Conservation (phyloP, 2,888 invertebrate genomes). For the Abscondita cerata region DNA sequence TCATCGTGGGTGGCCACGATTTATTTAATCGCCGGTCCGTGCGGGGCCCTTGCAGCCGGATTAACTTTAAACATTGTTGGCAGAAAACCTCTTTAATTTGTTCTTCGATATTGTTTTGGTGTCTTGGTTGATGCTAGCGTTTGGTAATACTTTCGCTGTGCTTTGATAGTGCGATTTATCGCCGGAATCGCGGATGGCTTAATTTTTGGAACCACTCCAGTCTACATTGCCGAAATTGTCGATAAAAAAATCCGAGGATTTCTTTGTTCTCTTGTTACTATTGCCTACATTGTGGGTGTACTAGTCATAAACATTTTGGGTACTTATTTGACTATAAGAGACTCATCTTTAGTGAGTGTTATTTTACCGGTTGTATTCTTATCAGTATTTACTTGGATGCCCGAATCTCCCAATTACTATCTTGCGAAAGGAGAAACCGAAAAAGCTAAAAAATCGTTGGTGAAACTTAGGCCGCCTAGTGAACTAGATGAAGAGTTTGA, state of each 20-base stretch:
- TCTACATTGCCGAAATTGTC: not conserved
- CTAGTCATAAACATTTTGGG: not conserved
- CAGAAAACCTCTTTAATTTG: conserved; percentile 61
- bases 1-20: conserved; percentile 71
- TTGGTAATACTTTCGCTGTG: conserved; percentile 65
- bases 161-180: not conserved
- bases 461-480: too few species aligned
- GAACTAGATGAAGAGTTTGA: not conserved
- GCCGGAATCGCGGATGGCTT: not conserved
- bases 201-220: conserved; percentile 2
- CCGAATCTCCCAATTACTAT: conserved; percentile 16
- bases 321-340: not conserved
- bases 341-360: not conserved
- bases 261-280: not conserved
- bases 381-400: conserved; percentile 22
- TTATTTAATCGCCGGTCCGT: conserved; percentile 68
- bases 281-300: not conserved
- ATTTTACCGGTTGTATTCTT: not conserved
- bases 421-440: conserved; percentile 2
- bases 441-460: not conserved
- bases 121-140: conserved; percentile 67
- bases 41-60: conserved; percentile 59
- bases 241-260: conserved; percentile 40
- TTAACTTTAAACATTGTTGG: conserved; percentile 69
- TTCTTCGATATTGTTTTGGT: conserved; percentile 57